Evolutionary conservation across 1,140 invertebrate genomes (phyloP).

Genomic region (Drosophila paulistorum): DNA sequence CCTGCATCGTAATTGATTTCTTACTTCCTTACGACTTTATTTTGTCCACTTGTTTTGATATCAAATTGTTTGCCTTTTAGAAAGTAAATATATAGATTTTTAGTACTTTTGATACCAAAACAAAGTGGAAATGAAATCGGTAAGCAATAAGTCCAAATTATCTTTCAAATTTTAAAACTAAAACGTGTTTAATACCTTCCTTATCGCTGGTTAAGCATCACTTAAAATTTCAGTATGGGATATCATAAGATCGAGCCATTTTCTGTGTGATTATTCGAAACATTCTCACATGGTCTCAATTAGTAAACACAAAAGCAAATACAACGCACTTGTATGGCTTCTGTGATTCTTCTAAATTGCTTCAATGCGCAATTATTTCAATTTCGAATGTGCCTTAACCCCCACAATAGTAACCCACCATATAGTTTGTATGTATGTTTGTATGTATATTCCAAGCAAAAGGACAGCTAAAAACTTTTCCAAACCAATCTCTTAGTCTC

Average conservation of each 20-base stretch:
- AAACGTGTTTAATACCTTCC: too few species aligned
- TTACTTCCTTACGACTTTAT: too few species aligned
- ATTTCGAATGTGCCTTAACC: slow-evolving; percentile 61
- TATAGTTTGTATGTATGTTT: neutral
- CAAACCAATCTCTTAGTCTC: slow-evolving; percentile 6
- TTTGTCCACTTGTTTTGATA: too few species aligned
- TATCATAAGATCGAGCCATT: neutral
- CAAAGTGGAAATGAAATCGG: too few species aligned
- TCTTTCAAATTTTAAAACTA: too few species aligned
- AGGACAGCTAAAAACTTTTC: neutral
- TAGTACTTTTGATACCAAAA: too few species aligned
- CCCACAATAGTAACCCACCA: slow-evolving; percentile 27
- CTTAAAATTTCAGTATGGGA: neutral
- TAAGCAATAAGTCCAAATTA: too few species aligned
- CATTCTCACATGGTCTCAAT: slow-evolving; percentile 41
- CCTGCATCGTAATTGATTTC: too few species aligned
- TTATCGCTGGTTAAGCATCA: neutral
- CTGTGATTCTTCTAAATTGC: slow-evolving; percentile 82
- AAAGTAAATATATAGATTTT: too few species aligned
- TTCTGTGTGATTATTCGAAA: neutral
- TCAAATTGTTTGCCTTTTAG: too few species aligned
- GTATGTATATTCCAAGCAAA: too few species aligned
- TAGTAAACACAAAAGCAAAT: slow-evolving; percentile 34
- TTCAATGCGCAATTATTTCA: slow-evolving; percentile 82
- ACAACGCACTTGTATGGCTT: slow-evolving; percentile 61